These are phyloP conservation scores for Sula dactylatra DNA, from an alignment of 2,113 vertebrate genomes.

Conservation along the genomic window DNA sequence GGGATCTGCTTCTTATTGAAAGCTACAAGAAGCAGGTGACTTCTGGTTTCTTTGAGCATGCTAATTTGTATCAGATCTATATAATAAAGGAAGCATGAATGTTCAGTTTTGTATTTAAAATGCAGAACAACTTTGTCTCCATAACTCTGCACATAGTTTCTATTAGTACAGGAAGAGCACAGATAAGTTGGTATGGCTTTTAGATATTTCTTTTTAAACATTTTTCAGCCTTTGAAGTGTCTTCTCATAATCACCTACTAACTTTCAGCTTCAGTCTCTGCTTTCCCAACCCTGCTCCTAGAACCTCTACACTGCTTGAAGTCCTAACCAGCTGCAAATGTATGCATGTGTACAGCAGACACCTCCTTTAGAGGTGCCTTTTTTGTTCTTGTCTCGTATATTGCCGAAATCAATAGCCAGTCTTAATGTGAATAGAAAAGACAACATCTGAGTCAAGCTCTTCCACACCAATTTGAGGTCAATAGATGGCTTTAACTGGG, in stretches of 20 bases:
- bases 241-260: neutral
- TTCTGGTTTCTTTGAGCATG: neutral
- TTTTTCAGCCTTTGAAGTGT: neutral
- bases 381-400: neutral
- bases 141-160: neutral
- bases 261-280: neutral
- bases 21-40: slow-evolving; percentile 8
- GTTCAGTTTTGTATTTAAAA: neutral
- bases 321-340: neutral
- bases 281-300: neutral
- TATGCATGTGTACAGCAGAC: neutral
- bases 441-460: neutral
- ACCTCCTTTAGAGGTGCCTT: neutral
- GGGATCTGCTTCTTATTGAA: neutral
- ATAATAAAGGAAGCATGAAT: neutral
- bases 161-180: neutral
- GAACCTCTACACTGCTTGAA: neutral
- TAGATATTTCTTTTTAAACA: neutral
- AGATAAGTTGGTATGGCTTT: neutral
- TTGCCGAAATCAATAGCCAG: neutral
- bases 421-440: neutral
- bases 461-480: neutral
- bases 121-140: neutral
- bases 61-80: neutral
- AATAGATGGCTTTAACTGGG: neutral